phyloP scores from a whole-genome alignment of 2,888 invertebrate genomes.

The Diarsia brunnea region DNA sequence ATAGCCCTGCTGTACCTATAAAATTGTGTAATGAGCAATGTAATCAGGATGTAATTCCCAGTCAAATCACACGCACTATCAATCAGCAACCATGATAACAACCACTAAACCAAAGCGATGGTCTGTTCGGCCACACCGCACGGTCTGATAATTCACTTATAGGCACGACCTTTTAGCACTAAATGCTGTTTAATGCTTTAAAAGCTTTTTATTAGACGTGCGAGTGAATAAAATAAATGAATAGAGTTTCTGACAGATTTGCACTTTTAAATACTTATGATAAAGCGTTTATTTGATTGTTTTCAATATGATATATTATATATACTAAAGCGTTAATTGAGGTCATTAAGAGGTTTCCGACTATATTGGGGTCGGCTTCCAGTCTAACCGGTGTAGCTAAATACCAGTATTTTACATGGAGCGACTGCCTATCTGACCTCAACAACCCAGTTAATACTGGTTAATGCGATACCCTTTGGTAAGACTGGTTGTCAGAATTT shows the following conservation, averaged over 20 bases:
- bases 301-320: constrained; percentile 5
- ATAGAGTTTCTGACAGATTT: neutral
- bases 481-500: too few relatives aligned
- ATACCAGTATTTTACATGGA: too few relatives aligned
- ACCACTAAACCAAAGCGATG: neutral
- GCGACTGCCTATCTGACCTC: too few relatives aligned
- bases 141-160: constrained; percentile 20
- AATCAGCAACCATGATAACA: constrained; percentile 4
- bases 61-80: neutral
- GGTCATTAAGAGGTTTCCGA: too few relatives aligned
- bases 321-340: too few relatives aligned
- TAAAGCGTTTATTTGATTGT: neutral
- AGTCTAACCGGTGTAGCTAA: too few relatives aligned
- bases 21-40: neutral
- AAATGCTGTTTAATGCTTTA: constrained; percentile 28
- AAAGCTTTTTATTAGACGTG: constrained; percentile 43
- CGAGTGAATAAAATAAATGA: constrained; percentile 11
- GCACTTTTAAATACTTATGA: neutral
- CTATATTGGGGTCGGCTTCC: too few relatives aligned
- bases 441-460: too few relatives aligned
- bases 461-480: too few relatives aligned
- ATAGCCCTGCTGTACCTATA: too few relatives aligned
- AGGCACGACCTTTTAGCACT: constrained; percentile 22
- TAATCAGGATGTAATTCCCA: neutral
- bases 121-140: neutral